Conservation (phyloP, 2,113 vertebrate species). For the Danionella cerebrum region DNA sequence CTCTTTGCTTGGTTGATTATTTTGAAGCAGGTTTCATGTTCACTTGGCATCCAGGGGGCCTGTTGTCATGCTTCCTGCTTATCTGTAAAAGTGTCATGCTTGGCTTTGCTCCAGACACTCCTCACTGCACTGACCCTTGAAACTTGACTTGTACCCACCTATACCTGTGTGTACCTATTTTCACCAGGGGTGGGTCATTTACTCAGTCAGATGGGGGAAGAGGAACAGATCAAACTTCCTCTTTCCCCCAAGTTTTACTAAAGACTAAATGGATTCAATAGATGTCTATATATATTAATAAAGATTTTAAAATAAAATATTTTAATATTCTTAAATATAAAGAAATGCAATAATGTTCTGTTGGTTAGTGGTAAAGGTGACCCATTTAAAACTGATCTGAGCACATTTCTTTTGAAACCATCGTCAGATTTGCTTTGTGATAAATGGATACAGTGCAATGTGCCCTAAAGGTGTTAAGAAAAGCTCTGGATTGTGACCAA, state of each 20-base stretch:
- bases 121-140: constrained; percentile 16
- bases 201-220: background rate
- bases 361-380: constrained; percentile 1
- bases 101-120: constrained; percentile 13
- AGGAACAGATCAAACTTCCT: background rate
- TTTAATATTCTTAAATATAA: constrained; percentile 31
- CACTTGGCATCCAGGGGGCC: constrained; percentile 13
- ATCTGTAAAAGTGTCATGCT: constrained; percentile 18
- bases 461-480: constrained; percentile 9
- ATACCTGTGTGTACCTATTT: constrained; percentile 7
- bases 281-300: constrained; percentile 27
- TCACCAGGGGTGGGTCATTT: constrained; percentile 8
- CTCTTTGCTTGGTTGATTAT: constrained; percentile 8
- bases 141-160: constrained; percentile 17
- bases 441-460: constrained; percentile 2
- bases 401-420: background rate
- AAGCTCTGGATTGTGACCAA: constrained; percentile 38
- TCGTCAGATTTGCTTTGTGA: constrained; percentile 1
- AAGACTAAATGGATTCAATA: constrained; percentile 10
- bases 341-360: constrained; percentile 24
- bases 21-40: background rate
- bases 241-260: constrained; percentile 24
- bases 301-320: constrained; percentile 32
- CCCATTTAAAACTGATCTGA: constrained; percentile 2
- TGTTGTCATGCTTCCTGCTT: constrained; percentile 4